Conservation (phyloP, 2,113 vertebrate genomes). For the Poeciliopsis prolifica region DNA sequence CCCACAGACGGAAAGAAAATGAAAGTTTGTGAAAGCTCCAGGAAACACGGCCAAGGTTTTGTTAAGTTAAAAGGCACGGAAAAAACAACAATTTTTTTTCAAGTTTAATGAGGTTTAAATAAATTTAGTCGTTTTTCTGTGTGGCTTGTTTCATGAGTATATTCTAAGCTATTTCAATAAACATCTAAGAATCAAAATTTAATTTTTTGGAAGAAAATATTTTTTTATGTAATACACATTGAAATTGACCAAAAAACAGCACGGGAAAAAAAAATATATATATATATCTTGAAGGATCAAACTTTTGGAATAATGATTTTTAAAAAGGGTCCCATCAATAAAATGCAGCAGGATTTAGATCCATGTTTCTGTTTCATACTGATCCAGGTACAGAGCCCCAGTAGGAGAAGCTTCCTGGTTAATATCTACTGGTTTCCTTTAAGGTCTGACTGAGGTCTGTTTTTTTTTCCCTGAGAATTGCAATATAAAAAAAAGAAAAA, state of each 20-base stretch:
- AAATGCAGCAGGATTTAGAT: not conserved
- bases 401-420: too few species aligned
- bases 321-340: not conserved
- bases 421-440: too few species aligned
- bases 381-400: not conserved
- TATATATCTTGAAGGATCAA: too few species aligned
- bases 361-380: not conserved
- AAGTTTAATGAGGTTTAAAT: not conserved
- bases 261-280: too few species aligned
- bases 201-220: not conserved
- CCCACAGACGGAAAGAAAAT: slow-evolving; percentile 6
- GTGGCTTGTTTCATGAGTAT: not conserved
- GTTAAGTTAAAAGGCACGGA: not conserved
- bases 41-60: slow-evolving; percentile 12
- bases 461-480: too few species aligned
- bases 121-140: not conserved
- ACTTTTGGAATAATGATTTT: not conserved
- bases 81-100: not conserved
- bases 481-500: too few species aligned
- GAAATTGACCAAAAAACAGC: too few species aligned
- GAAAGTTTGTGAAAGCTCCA: not conserved
- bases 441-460: too few species aligned
- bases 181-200: not conserved
- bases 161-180: not conserved
- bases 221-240: not conserved